A percentile compares a stretch with the other conserved stretches of the same genome.
phyloP scores from a whole-genome alignment of 2,797 vertebrate genomes.

The Hafferia zeledoni region DNA sequence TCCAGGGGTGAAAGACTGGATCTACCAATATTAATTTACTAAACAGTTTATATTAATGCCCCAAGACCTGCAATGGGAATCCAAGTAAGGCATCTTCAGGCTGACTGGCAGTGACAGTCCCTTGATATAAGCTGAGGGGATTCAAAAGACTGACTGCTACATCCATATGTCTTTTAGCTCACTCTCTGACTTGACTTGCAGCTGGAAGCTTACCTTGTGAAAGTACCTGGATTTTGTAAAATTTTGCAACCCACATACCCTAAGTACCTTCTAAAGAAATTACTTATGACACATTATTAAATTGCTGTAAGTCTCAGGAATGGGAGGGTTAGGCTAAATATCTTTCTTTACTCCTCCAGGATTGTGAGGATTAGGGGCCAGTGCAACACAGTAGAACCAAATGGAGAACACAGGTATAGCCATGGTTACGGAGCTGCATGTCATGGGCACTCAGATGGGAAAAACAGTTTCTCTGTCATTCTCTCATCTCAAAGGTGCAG shows the following conservation, averaged over 20 bases:
- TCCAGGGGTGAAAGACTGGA: not conserved
- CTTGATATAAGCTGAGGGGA: accelerated
- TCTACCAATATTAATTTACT: not conserved
- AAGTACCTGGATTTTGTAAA: not conserved
- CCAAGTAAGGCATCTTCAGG: not conserved
- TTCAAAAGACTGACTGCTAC: not conserved
- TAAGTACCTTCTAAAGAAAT: not conserved
- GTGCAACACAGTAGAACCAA: not conserved
- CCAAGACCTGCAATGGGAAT: not conserved
- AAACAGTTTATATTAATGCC: not conserved
- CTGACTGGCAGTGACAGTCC: not conserved
- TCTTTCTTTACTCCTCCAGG: not conserved
- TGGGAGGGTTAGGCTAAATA: not conserved
- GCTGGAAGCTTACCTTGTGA: not conserved
- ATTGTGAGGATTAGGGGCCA: not conserved
- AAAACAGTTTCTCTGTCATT: not conserved
- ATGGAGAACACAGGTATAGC: not conserved
- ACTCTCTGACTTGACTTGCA: not conserved
- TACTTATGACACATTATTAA: not conserved
- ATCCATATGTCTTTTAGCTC: not conserved
- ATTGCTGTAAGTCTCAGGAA: not conserved
- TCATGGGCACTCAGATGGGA: not conserved
- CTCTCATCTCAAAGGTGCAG: not conserved
- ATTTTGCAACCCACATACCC: not conserved
- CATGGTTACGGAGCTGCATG: not conserved